Evolutionary conservation across 2,888 invertebrate species (phyloP).

Genomic region (Graphium colonna): DNA sequence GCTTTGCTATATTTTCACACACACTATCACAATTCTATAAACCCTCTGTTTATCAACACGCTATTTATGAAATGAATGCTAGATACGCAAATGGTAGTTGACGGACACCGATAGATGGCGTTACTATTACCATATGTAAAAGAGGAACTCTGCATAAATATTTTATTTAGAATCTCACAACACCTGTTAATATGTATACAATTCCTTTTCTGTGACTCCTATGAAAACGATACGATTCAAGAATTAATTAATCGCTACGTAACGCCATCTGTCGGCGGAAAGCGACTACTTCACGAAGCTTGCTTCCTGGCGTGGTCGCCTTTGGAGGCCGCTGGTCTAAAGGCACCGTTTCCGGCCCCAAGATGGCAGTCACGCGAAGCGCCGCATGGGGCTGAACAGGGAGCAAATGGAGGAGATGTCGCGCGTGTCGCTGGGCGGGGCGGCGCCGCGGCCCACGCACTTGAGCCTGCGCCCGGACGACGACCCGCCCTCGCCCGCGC

Average conservation of each 20-base stretch:
- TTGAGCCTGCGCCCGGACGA: conserved; percentile 65
- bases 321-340: conserved; percentile 63
- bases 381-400: conserved; percentile 79
- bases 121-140: too few species aligned
- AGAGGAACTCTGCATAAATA: too few species aligned
- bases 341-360: conserved; percentile 67
- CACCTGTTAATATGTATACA: too few species aligned
- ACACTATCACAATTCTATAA: conserved; percentile 6
- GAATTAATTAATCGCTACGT: neutral
- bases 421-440: conserved; percentile 67
- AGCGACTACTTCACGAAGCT: conserved; percentile 21
- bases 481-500: conserved; percentile 73
- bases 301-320: conserved; percentile 25
- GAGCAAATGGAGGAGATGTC: conserved; percentile 79
- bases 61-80: conserved; percentile 19
- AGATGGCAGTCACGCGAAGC: conserved; percentile 81
- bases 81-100: neutral
- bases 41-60: neutral
- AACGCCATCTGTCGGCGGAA: conserved; percentile 31
- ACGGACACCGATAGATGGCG: conserved; percentile 26
- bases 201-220: too few species aligned
- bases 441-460: conserved; percentile 56
- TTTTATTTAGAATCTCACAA: too few species aligned
- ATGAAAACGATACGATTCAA: too few species aligned
- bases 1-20: conserved; percentile 35